These are phyloP conservation scores for Lydus trimaculatus DNA, from an alignment of 2,888 invertebrate species.

Conservation along the genomic window DNA sequence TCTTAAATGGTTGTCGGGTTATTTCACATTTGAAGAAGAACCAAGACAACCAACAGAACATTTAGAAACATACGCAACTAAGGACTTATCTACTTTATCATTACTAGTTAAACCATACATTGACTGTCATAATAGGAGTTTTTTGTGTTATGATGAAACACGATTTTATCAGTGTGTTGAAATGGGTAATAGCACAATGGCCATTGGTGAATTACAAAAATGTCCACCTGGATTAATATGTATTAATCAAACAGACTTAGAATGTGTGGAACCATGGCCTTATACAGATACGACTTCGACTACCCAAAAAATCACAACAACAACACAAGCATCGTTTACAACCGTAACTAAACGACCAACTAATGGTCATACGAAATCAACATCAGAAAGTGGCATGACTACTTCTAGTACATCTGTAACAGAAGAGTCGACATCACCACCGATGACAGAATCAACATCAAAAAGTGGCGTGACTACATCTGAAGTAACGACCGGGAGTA, in stretches of 20 bases:
- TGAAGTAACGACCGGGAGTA: too few species aligned
- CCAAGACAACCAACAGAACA: too few species aligned
- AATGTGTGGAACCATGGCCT: conserved; percentile 40
- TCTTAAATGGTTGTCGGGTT: background rate
- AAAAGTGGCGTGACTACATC: too few species aligned
- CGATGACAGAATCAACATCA: too few species aligned
- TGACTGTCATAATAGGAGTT: conserved; percentile 37
- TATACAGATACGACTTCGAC: conserved; percentile 13
- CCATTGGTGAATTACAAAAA: conserved; percentile 34
- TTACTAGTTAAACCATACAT: too few species aligned
- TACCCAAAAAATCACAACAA: conserved; percentile 21
- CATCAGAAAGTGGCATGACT: too few species aligned
- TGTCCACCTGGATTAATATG: conserved; percentile 44
- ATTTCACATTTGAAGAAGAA: background rate
- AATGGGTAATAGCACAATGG: conserved; percentile 32
- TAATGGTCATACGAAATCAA: too few species aligned
- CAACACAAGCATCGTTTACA: conserved; percentile 19
- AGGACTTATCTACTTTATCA: too few species aligned
- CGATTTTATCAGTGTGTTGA: conserved; percentile 41
- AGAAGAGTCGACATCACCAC: too few species aligned
- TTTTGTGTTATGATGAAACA: conserved; percentile 39
- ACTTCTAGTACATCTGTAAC: too few species aligned
- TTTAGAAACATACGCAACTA: too few species aligned
- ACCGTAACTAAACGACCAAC: background rate
- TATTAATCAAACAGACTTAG: conserved; percentile 36